Base-by-base conservation (phyloP, 2,797 vertebrate genomes). In the Pangasius larnaudii region DNA sequence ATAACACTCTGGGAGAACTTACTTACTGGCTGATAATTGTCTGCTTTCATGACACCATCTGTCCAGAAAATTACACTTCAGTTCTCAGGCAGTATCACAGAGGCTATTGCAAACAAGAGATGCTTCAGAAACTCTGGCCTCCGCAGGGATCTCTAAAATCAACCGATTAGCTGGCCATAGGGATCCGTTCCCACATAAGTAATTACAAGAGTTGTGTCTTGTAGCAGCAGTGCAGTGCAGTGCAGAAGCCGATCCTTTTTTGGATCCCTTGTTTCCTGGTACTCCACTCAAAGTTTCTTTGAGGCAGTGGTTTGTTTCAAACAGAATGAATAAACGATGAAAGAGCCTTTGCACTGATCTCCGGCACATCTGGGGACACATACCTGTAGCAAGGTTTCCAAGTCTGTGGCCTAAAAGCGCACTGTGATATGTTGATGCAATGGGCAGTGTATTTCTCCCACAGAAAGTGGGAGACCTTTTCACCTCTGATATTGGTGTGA, bases 1-100 rank as follows among this genome's bases (percentile, higher is more conserved):
- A 82, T 88, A 86, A 88, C 30, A 96, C 95, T 95, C 95, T 94
- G 88, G 90, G 95, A 97, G 95, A 36, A 22, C 53, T 14, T 42
- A 96, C 94, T 96, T 92, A 91, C 95, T 95, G 95, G 93, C 93
- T 95, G 90, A 93, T 96, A 96, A 96, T 96, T 96, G 95, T 96
- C 95, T 95, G 93, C 91, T 95, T 95, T 96, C 94, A 95, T 95
- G 95, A 95, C 94, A 94, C 93, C 93, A 95, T 96, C 94, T 95
- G 95, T 95, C 94, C 95, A 95, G 94, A 95, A 95, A 95, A 95
- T 96, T 94, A 94, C 93, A 91, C 93, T 93, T 93, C 89, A 93
- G 92, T 95, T 96, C 95, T 94, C 95, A 95, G 95, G 94, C 94
- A 92, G 92, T 94, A 94, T 95, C 90, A 87, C 91, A 92, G 88